A percentile compares a stretch with the other conserved stretches of the same genome.
phyloP scores from a whole-genome alignment of 2,113 vertebrate species.

The Balaenoptera acutorostrata region DNA sequence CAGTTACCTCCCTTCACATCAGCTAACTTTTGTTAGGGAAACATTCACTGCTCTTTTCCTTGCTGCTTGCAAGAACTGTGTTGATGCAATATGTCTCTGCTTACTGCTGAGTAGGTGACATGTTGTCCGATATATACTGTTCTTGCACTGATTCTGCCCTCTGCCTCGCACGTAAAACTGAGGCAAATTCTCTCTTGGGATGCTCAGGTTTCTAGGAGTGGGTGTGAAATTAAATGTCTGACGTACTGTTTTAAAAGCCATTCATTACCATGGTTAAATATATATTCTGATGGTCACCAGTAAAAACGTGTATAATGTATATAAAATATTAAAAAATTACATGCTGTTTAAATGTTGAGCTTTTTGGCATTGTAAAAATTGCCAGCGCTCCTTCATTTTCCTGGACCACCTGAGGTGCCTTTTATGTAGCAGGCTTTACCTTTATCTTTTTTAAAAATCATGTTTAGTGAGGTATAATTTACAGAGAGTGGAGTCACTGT shows the following conservation, averaged over 20 bases:
- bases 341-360: not conserved
- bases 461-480: not conserved
- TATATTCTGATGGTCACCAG: not conserved
- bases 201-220: not conserved
- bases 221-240: too few relatives aligned
- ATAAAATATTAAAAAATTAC: not conserved
- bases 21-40: not conserved
- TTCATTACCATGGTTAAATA: not conserved
- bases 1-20: not conserved
- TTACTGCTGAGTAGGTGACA: rapidly evolving
- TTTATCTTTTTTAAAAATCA: not conserved
- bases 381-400: not conserved
- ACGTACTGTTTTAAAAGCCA: not conserved
- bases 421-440: not conserved
- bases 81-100: not conserved
- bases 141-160: not conserved
- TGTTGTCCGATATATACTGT: not conserved
- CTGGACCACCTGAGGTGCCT: not conserved
- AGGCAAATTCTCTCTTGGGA: not conserved
- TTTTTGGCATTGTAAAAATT: not conserved
- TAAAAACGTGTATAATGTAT: not conserved
- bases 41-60: not conserved
- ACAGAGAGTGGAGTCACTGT: not conserved
- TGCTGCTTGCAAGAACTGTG: not conserved
- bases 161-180: rapidly evolving